Conservation (phyloP, 2,888 invertebrate species). For the Tricholauxania praeusta region DNA sequence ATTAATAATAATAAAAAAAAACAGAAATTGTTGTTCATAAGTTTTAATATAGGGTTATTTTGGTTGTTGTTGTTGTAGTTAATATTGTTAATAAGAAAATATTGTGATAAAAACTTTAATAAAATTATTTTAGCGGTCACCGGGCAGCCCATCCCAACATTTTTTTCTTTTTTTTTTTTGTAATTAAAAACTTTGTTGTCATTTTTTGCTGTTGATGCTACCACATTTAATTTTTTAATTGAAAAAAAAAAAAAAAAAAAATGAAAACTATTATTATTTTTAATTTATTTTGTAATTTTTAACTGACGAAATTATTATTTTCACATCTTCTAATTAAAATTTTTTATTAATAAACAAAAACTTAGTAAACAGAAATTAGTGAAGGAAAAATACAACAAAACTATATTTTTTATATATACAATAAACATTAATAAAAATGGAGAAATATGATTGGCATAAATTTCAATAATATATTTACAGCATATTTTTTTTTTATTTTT, state of each 20-base stretch:
- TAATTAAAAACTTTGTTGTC: constrained; percentile 26
- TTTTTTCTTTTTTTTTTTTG: constrained; percentile 53
- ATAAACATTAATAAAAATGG: constrained; percentile 30
- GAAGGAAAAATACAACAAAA: constrained; percentile 24
- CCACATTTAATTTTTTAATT: constrained; percentile 31
- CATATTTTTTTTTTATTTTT: constrained; percentile 19
- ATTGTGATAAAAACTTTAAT: constrained; percentile 27
- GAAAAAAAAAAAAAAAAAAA: no score
- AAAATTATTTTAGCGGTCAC: constrained; percentile 68
- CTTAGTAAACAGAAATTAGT: constrained; percentile 4
- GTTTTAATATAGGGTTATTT: constrained; percentile 10
- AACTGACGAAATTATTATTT: no score
- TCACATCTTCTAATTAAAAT: no score
- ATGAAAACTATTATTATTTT: no score
- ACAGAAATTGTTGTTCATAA: constrained; percentile 44
- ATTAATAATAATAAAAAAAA: constrained; percentile 41
- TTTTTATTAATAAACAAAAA: no score
- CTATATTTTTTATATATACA: constrained; percentile 28
- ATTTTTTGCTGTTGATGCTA: constrained; percentile 1
- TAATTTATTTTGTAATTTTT: no score
- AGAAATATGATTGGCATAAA: constrained; percentile 27
- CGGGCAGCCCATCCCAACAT: constrained; percentile 70
- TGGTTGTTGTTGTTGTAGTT: constrained; percentile 10
- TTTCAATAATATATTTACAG: constrained; percentile 33
- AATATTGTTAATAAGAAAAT: constrained; percentile 25